phyloP scores from a whole-genome alignment of 2,888 invertebrate species.

The Metopia argyrocephala region DNA sequence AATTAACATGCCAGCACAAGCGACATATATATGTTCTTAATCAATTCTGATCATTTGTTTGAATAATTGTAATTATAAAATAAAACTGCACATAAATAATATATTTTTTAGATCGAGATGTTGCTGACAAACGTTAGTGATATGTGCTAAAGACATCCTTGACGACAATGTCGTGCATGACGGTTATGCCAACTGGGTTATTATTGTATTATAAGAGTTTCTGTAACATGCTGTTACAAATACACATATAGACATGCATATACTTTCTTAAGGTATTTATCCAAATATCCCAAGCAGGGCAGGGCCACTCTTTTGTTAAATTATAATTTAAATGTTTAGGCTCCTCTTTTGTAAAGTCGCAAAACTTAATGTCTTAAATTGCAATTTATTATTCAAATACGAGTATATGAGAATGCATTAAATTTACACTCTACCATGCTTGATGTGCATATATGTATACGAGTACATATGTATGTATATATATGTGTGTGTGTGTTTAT shows the following conservation, averaged over 20 bases:
- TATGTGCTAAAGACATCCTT: too few relatives aligned
- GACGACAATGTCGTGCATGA: too few relatives aligned
- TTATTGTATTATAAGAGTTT: too few relatives aligned
- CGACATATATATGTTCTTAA: too few relatives aligned
- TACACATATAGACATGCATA: background rate
- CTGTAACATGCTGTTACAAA: background rate
- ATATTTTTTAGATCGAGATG: too few relatives aligned
- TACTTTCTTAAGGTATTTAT: conserved; percentile 42
- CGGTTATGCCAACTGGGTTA: too few relatives aligned
- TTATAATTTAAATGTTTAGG: conserved; percentile 61
- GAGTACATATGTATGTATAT: too few relatives aligned
- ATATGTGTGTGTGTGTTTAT: too few relatives aligned
- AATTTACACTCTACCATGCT: background rate
- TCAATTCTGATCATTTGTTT: too few relatives aligned
- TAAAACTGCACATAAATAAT: too few relatives aligned
- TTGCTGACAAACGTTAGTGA: conserved; percentile 54
- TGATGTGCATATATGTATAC: background rate
- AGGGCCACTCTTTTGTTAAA: conserved; percentile 50
- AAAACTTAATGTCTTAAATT: conserved; percentile 40
- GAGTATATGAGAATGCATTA: background rate
- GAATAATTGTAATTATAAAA: too few relatives aligned
- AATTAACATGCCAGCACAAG: too few relatives aligned
- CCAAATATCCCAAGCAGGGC: conserved; percentile 43
- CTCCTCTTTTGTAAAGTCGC: conserved; percentile 22
- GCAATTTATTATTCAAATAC: conserved; percentile 23